Evolutionary conservation across 2,888 invertebrate species (phyloP), one percentile per base, ranked within the genome.

Genomic region (Biston stratarius): DNA sequence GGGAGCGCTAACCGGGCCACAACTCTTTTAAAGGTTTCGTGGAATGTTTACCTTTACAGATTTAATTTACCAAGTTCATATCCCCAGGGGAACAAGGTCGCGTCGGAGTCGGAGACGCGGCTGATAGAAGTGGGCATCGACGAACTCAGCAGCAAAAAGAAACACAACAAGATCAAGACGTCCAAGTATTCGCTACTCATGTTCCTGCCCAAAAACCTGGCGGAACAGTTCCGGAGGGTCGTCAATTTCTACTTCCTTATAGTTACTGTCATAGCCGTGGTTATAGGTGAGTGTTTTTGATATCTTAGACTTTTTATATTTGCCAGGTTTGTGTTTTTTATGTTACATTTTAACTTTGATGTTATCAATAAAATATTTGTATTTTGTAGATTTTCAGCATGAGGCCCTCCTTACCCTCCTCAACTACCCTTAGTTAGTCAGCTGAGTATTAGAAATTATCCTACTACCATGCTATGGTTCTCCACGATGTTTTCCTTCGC

Each of bases 201-300:
- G 86, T 98, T 98, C 88, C 74, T 97, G 68, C 97, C 97, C 55
- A 97, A 97, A 90, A 98, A 97, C 90, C 87, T 98, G 52, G 93
- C 96, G 77, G 97, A 97, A 82, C 98, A 98, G 91, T 97, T 98
- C 87, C 94, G 97, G 15, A 95, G 98, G 60, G 94, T 97, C 58
- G 97, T 97, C 72, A 98, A 97, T 90, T 97, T 97, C 85, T 98
- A 97, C 86, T 98, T 98, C 84, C 94, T 98, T 45, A 89, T 96
- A 45, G 96, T 97, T 77, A 96, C 96, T 10, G 90, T 97, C 15
- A 95, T 97, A 64, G 95, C 97, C 69, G 86, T 97, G 67, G 82
- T 95, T 71, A 96, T 95, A 74, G 95, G 95, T 95, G 76, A 90
- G 95, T 88, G 6, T 34, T 11, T 11, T 14, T 7, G 12, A 12